phyloP scores from a whole-genome alignment of 2,797 vertebrate genomes.

The Mormyrus hasselquistii region DNA sequence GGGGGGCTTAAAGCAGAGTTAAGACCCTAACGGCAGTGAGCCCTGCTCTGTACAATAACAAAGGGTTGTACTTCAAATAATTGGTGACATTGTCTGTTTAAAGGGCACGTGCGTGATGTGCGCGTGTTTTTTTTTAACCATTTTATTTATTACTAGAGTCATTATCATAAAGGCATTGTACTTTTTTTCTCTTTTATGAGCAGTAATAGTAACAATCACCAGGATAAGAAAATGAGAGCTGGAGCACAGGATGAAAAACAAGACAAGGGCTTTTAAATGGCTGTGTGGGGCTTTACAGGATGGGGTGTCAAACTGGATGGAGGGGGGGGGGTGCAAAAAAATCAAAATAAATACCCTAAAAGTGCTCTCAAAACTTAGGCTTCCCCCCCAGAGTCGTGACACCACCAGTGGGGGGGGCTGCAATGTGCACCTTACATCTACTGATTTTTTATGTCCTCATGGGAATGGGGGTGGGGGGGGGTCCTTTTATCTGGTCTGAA shows the following conservation, averaged over 20 bases:
- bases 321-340: background rate
- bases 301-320: background rate
- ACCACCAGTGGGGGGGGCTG: background rate
- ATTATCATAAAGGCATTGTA: background rate
- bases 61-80: background rate
- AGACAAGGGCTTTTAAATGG: slow-evolving; percentile 15
- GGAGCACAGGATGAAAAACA: background rate
- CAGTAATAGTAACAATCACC: background rate
- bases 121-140: background rate
- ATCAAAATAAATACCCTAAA: background rate
- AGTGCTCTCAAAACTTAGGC: background rate
- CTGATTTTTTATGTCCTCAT: slow-evolving; percentile 13
- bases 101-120: background rate
- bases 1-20: background rate
- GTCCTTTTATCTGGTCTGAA: slow-evolving; percentile 39
- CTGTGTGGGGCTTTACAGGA: background rate
- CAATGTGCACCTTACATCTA: background rate
- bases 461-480: background rate
- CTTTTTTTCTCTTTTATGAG: background rate
- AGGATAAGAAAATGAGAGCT: background rate
- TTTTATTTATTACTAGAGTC: background rate
- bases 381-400: background rate
- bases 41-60: background rate
- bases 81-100: background rate
- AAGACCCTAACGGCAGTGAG: slow-evolving; percentile 7